A percentile compares a stretch with the other conserved stretches of the same genome.
Conservation (phyloP, 2,888 invertebrate species). For the Cerastis leucographa region DNA sequence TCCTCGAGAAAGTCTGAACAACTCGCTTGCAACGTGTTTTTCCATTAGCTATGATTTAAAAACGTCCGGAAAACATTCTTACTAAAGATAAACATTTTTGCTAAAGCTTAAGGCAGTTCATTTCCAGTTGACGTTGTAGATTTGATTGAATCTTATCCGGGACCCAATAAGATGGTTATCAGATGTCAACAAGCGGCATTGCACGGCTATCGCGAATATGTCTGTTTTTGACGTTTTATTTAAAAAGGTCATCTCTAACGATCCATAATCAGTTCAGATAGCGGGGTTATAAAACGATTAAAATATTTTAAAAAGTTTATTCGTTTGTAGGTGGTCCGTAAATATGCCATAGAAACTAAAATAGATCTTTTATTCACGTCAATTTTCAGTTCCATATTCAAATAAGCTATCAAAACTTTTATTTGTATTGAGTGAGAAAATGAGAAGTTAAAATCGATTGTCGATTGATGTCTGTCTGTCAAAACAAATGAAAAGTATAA, state of each 20-base stretch:
- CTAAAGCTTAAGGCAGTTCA: conserved; percentile 7
- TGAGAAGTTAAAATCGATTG: background rate
- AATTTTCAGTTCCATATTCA: conserved; percentile 4
- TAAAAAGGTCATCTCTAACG: background rate
- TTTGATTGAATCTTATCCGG: conserved; percentile 39
- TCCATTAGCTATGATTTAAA: conserved; percentile 14
- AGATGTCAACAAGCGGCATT: conserved; percentile 14
- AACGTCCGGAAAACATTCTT: conserved; percentile 1
- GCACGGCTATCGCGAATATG: background rate
- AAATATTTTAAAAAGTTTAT: background rate
- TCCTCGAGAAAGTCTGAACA: background rate
- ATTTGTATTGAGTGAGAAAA: conserved; percentile 1
- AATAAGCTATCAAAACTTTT: conserved; percentile 1
- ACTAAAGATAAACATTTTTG: background rate
- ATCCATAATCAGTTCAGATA: background rate
- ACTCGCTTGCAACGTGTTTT: conserved; percentile 10
- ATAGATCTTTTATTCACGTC: background rate
- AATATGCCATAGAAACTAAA: background rate
- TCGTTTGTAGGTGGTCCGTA: background rate
- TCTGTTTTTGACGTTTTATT: conserved; percentile 15
- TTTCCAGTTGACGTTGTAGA: conserved; percentile 18
- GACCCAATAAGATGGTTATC: conserved; percentile 32
- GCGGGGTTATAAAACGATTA: background rate
- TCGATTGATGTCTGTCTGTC: conserved; percentile 4
- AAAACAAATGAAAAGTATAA: conserved; percentile 11